Evolutionary conservation across 2,797 vertebrate genomes (phyloP), one percentile per base, ranked within the genome.

Genomic region (Gorsachius magnificus): DNA sequence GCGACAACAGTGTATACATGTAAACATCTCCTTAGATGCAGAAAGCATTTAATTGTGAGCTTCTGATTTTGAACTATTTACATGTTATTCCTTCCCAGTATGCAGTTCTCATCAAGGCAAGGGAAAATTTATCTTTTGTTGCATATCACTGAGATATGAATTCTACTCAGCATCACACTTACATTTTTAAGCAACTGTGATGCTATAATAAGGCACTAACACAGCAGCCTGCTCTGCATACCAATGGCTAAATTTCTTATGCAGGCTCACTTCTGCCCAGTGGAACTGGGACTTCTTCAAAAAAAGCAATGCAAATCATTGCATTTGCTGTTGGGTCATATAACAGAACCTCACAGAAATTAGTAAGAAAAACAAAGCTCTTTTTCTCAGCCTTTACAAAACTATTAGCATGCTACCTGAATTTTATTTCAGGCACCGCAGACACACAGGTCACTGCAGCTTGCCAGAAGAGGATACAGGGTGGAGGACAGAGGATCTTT

Each of bases 171-270:
- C 53, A 88, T 68, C 76, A 77, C 80, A 70, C 2, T 91, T 83
- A 72, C 9, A 9, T 89, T 95, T 95, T 96, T 94, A 96, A 78
- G 85, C 43, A 53, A 90, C 61, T 69, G 66, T 60, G 81, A 87
- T 68, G 43, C 66, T 88, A n/a, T 90, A 94, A 74, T 58, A 93
- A 92, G 50, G 35, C 36, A 90, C 71, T 82, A 94, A 82, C 83
- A 58, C 61, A 46, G 71, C 64, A 68, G 31, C 51, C 66, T 20
- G 51, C 85, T 96, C 75, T 68, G 50, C 60, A 83, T 94, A 78
- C 15, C 48, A 93, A 90, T 83, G 28, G n/a, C 51, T 35, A 12
- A 18, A 69, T 96, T 93, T 96, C 79, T 91, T 29, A 94, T 45
- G 36, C 80, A 96, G 87, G 21, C 26, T 97, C 71, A 75, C 63